Evolutionary conservation across 2,888 invertebrate species (phyloP), one percentile per base, ranked within the genome.

Genomic region (Empis livida): DNA sequence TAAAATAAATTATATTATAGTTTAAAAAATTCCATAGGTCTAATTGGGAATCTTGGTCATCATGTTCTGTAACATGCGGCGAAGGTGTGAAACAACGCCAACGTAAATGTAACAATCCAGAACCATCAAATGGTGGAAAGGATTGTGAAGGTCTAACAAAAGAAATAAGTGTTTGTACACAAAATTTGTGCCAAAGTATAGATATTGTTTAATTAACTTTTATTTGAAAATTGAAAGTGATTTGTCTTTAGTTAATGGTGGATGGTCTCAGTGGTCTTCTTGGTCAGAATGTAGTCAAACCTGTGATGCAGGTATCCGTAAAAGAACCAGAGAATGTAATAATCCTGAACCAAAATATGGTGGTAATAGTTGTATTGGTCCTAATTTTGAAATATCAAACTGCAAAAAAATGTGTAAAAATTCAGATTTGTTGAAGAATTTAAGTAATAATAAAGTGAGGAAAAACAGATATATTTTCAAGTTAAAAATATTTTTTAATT

Each of bases 91-190:
- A 57, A 49, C 56, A 56, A 20, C 54, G 67, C 44, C 51, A 50
- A 16, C 55, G 70, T 35, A 47, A 53, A 13, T 70, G 70, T 53
- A 60, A 57, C 42, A 56, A 56, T 50, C 66, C 67, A 1, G 41
- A 53, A n/a, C 71, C 72, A 2, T 52, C 55, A 45, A 61, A 61
- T 54, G 70, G 70, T 3, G 73, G 73, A 1, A 56, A 57, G 32
- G 50, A 57, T 2, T 74, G 74, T 57, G 45, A 39, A n/a, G 61
- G 61, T 9, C 51, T 51, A 37, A 55, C 57, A 48, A 47, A 53
- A 14, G 54, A 52, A 52, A 42, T 45, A 15, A 45, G 45, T 32
- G 35, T 47, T 10, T 56, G 56, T 20, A 46, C 35, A 32, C 27
- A 44, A 10, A 30, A 32, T 23, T 38, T 48, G 32, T 52, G 52